Conservation (phyloP, 30 jellyfish, hydroid and myxozoan species). For the Aurelia aurita region DNA sequence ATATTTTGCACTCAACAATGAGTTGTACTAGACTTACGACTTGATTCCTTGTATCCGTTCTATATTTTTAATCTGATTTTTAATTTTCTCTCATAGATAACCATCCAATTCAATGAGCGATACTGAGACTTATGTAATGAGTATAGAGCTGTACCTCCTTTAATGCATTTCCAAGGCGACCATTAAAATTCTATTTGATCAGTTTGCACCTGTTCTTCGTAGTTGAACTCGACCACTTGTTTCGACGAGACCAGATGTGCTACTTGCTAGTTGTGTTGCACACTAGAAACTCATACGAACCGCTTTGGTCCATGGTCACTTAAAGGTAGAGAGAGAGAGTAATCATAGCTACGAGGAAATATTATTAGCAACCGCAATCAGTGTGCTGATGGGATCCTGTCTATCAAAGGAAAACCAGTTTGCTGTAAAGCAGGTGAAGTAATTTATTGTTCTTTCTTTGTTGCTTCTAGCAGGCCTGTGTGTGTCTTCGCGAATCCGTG, state of each 20-base stretch:
- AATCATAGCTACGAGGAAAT: too few relatives aligned
- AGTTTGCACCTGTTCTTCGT: slow-evolving; percentile 25
- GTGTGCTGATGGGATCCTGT: slow-evolving; percentile 50
- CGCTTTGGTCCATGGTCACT: neutral
- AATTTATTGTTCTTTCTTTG: neutral
- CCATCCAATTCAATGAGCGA: too few relatives aligned
- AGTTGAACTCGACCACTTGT: slow-evolving; percentile 2
- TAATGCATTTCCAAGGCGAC: slow-evolving; percentile 24
- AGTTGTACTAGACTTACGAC: too few relatives aligned
- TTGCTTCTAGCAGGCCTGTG: neutral
- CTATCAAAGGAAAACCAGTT: slow-evolving; percentile 6
- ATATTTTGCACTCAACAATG: neutral
- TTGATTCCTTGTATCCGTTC: too few relatives aligned
- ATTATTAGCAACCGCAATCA: neutral
- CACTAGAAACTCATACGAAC: too few relatives aligned
- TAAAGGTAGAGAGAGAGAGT: neutral
- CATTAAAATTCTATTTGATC: neutral
- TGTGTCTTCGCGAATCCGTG: neutral
- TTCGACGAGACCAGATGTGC: too few relatives aligned
- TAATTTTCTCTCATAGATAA: too few relatives aligned
- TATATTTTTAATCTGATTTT: too few relatives aligned
- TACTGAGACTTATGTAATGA: too few relatives aligned
- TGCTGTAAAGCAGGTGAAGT: slow-evolving; percentile 49
- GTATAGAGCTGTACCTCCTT: too few relatives aligned
- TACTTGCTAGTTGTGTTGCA: too few relatives aligned